Percentiles rank a stretch among this genome's conserved stretches.
Conservation (phyloP, 2,113 vertebrate genomes). For the Seriola dumerili region DNA sequence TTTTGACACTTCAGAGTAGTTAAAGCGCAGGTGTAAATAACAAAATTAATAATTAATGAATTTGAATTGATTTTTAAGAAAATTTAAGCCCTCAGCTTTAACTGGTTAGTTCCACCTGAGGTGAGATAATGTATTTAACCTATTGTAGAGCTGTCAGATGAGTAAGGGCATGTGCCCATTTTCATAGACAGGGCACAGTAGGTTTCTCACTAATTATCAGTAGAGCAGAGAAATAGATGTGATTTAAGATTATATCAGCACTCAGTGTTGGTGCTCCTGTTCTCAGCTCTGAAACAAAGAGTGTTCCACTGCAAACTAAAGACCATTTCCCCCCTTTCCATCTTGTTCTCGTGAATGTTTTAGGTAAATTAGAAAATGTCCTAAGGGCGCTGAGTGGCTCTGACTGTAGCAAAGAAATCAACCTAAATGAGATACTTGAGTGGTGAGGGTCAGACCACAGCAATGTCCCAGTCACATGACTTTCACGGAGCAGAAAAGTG, state of each 20-base stretch:
- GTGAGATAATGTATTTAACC: conserved; percentile 1
- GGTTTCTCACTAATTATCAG: conserved; percentile 10
- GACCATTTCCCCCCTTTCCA: background rate
- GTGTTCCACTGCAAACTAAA: background rate
- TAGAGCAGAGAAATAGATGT: background rate
- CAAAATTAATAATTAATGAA: background rate
- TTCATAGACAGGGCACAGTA: background rate
- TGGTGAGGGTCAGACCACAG: conserved; percentile 36
- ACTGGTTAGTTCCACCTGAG: background rate
- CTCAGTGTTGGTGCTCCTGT: background rate
- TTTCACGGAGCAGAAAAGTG: conserved; percentile 63
- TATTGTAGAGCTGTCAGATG: background rate
- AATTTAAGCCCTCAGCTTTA: background rate
- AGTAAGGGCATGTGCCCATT: background rate
- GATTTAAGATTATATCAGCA: background rate
- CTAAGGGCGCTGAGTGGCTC: conserved; percentile 5
- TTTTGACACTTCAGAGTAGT: too few species aligned
- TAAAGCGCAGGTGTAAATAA: background rate
- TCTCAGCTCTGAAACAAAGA: background rate
- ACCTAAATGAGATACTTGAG: conserved; percentile 53
- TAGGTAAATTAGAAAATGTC: background rate
- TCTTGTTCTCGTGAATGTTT: conserved; percentile 3
- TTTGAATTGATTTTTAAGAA: background rate
- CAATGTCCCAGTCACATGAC: conserved; percentile 71
- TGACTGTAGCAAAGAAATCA: conserved; percentile 32